A percentile compares a stretch with the other conserved stretches of the same genome.
These are phyloP conservation scores for Daphoenositta chrysoptera DNA, from an alignment of 2,113 vertebrate species.

Conservation along the genomic window DNA sequence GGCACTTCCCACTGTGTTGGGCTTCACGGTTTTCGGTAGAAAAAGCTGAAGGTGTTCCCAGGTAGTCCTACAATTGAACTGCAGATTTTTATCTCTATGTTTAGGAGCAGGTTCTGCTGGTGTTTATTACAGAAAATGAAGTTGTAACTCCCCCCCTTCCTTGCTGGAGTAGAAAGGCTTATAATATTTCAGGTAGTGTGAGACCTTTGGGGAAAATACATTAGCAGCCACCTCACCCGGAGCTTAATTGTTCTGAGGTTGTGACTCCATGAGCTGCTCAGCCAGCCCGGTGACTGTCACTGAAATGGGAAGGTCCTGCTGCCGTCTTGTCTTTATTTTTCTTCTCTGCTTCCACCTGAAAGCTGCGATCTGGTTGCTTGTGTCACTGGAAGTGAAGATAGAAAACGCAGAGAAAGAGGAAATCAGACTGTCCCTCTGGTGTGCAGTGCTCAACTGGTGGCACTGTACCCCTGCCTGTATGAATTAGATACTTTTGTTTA, in stretches of 20 bases:
- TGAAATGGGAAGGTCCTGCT: not conserved
- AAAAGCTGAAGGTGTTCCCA: not conserved
- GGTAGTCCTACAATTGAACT: not conserved
- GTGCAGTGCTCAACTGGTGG: rapidly evolving
- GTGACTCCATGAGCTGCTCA: not conserved
- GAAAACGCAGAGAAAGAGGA: not conserved
- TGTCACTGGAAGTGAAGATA: not conserved
- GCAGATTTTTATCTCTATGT: not conserved
- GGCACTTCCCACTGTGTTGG: rapidly evolving
- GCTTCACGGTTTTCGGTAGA: not conserved
- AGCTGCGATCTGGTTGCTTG: not conserved
- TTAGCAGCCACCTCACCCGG: not conserved
- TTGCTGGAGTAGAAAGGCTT: not conserved
- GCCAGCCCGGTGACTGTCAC: not conserved
- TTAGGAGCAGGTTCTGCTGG: not conserved
- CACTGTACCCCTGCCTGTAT: not conserved
- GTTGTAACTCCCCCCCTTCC: too few relatives aligned
- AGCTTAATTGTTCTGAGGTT: not conserved
- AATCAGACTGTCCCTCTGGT: not conserved
- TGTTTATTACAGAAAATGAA: not conserved
- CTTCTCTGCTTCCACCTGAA: not conserved
- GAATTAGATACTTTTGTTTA: not conserved
- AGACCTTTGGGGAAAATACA: not conserved
- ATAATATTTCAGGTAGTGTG: not conserved
- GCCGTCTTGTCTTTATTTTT: rapidly evolving